Conservation (phyloP, 2,888 invertebrate genomes). For the Leptogaster cylindrica region DNA sequence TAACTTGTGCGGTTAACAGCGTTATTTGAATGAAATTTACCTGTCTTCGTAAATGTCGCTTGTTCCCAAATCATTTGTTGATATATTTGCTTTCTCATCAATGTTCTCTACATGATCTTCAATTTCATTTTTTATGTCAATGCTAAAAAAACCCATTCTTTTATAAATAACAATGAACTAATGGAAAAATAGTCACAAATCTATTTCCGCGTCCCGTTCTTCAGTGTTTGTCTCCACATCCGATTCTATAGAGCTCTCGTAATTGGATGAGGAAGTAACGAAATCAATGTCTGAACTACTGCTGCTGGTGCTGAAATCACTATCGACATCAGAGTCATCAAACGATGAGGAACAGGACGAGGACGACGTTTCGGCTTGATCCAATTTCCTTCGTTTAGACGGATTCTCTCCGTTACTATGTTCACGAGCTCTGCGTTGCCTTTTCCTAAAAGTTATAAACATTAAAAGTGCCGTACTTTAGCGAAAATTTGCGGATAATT, state of each 20-base stretch:
- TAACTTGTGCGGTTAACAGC: not conserved
- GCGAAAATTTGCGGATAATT: no score
- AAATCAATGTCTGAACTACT: not conserved
- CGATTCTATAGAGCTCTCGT: not conserved
- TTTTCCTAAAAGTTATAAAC: not conserved
- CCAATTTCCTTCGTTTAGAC: constrained; percentile 3
- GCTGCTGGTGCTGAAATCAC: not conserved
- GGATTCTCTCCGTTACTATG: not conserved
- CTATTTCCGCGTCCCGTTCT: constrained; percentile 6
- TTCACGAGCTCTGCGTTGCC: not conserved
- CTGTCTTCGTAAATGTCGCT: not conserved
- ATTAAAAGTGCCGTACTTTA: no score
- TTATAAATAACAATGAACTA: no score
- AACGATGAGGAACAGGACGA: constrained; percentile 4
- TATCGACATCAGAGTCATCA: constrained; percentile 9
- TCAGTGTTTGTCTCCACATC: not conserved
- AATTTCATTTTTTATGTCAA: constrained; percentile 31
- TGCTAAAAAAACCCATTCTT: no score
- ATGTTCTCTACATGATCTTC: not conserved
- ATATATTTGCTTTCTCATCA: constrained; percentile 11
- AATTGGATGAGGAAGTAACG: not conserved
- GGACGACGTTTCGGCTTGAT: not conserved
- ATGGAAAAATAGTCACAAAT: no score
- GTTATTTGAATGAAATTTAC: not conserved
- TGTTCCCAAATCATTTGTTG: not conserved